Base-by-base conservation (phyloP, 2,888 invertebrate species). In the Pachycephus smyrnensis region DNA sequence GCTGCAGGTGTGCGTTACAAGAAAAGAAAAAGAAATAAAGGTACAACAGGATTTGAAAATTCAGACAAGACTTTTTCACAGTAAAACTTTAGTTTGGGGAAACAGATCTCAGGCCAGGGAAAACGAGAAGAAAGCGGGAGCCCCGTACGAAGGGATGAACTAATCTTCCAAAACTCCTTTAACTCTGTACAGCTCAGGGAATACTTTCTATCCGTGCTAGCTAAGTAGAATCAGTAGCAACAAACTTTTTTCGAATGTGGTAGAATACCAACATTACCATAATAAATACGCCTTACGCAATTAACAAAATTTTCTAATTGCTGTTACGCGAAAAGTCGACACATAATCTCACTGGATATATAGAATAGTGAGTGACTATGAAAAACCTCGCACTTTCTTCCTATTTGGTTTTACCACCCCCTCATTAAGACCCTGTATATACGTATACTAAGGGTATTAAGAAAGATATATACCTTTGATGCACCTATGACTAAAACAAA, bases 141-240 rank as follows among this genome's bases (percentile, higher is more conserved):
- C 23, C 23, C 23, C 55, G 55, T 55, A 55, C 9, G 23, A 55
- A 23, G 78, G 79, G 81, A 80, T 77, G 80, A 83, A 80, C 81
- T 81, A 84, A 83, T 83, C 82, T 83, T 79, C 77, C 76, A 74
- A 81, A 83, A 84, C 82, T 84, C 80, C 76, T 79, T 80, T 83
- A 82, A 82, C 82, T 82, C 79, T 73, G 40, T 74, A 32, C 30
- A 23, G 35, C 33, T 75, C 75, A 73, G 68, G 76, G 36, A 77
- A 79, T 79, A 79, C 82, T 82, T 81, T 81, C 77, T 71, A 33
- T 55, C 75, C 79, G 31, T 69, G 30, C 30, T 15, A 71, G 11
- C 31, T 31, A 71, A 71, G 31, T 71, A 33, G 30, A 32, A 71
- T 33, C 31, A 3, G 71, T 71, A 32, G 30, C 12, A 11, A 37